These are phyloP conservation scores for Leptogaster cylindrica DNA, from an alignment of 2,888 invertebrate species.

Conservation along the genomic window DNA sequence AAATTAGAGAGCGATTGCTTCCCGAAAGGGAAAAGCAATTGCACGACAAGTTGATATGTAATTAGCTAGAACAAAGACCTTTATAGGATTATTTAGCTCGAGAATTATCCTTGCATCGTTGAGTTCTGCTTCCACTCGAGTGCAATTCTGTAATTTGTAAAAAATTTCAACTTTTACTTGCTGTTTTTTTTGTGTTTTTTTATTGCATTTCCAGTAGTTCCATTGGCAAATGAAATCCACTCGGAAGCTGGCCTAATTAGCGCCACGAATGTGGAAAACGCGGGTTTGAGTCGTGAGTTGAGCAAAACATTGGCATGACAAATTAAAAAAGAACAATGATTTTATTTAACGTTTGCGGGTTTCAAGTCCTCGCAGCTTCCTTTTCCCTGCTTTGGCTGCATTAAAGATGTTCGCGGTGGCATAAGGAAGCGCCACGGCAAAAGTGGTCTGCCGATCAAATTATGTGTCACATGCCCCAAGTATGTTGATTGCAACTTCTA, in stretches of 20 bases:
- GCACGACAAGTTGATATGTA: slow-evolving; percentile 15
- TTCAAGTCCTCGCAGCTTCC: slow-evolving; percentile 8
- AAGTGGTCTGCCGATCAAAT: not conserved
- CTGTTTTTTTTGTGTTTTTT: slow-evolving; percentile 23
- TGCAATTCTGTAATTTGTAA: slow-evolving; percentile 13
- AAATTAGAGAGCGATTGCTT: slow-evolving; percentile 20
- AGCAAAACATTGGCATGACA: not conserved
- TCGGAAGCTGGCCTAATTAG: slow-evolving; percentile 33
- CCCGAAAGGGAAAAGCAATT: slow-evolving; percentile 5
- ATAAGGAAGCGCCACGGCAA: not conserved
- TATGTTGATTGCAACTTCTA: slow-evolving; percentile 8
- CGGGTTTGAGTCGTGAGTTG: slow-evolving; percentile 15
- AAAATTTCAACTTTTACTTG: slow-evolving; percentile 29
- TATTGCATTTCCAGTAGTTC: not conserved
- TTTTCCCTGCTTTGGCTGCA: not conserved
- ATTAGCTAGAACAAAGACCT: slow-evolving; percentile 17
- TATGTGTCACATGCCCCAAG: slow-evolving; percentile 2
- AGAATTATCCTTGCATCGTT: not conserved
- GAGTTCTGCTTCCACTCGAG: slow-evolving; percentile 20
- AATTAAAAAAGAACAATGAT: not conserved
- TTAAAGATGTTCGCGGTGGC: not conserved
- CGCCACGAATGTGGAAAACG: not conserved
- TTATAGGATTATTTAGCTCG: slow-evolving; percentile 9
- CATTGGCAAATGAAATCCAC: not conserved
- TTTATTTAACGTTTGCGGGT: no score